These are phyloP conservation scores for Scylla paramamosain DNA, from an alignment of 1,140 invertebrate genomes.

Conservation along the genomic window DNA sequence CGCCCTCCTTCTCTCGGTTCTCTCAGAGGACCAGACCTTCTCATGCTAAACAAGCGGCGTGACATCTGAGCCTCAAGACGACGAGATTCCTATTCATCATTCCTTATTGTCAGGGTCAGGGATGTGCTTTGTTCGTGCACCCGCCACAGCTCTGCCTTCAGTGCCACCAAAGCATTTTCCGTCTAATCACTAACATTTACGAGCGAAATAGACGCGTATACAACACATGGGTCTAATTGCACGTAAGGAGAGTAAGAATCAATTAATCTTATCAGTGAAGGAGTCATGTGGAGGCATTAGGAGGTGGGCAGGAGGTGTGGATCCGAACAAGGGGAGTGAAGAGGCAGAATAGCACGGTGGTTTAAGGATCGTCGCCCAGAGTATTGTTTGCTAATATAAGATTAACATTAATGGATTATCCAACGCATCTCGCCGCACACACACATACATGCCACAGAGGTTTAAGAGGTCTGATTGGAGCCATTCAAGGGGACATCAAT, in stretches of 20 bases:
- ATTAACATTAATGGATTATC: slow-evolving; percentile 62
- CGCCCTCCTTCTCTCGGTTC: background rate
- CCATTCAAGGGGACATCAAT: slow-evolving; percentile 54
- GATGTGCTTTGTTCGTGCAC: background rate
- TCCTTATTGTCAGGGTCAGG: slow-evolving; percentile 37
- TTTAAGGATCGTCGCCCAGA: background rate
- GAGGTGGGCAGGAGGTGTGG: background rate
- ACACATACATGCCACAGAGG: background rate
- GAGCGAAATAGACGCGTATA: background rate
- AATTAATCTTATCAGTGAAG: background rate
- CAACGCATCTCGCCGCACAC: slow-evolving; percentile 6
- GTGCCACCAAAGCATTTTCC: background rate
- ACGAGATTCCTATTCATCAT: slow-evolving; percentile 62
- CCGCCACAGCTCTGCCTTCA: background rate
- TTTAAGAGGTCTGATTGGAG: slow-evolving; percentile 54
- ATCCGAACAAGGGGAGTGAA: background rate
- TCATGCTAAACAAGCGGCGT: slow-evolving; percentile 44
- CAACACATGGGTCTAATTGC: background rate
- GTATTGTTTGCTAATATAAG: slow-evolving; percentile 65
- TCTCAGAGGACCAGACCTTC: slow-evolving; percentile 33
- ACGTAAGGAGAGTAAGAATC: background rate
- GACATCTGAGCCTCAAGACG: slow-evolving; percentile 40
- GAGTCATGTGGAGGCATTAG: background rate
- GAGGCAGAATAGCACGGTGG: slow-evolving; percentile 18
- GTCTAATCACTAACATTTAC: background rate